Base-by-base conservation (phyloP, 2,888 invertebrate species). In the Deroplatys truncata region DNA sequence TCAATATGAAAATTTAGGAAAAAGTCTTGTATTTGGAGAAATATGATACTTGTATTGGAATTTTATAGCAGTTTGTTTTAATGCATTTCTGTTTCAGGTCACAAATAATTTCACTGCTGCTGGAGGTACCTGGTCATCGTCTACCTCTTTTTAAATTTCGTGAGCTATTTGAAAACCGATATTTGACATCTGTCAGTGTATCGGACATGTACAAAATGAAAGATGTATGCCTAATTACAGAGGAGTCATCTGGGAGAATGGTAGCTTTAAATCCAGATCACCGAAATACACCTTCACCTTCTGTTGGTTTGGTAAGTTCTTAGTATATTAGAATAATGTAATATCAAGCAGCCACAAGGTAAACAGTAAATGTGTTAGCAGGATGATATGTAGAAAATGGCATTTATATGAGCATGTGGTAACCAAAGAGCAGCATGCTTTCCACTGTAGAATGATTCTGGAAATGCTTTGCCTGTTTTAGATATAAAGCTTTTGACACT, bases 131-230 rank as follows among this genome's bases (percentile, higher is more conserved):
- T 35, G 96, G 96, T 4, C 95, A 96, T 92, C 95, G 95, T 89
- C 94, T 98, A 91, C 98, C 98, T 0, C 94, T 98, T 0, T 96
- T 98, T 92, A 96, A 97, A 92, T 96, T 98, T 91, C 95, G 98
- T 87, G 97, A 98, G 92, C 95, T 98, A 90, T 97, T 97, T 93
- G 97, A 98, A 91, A 96, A 96, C 91, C 95, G 98, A 15, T 97
- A 96, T 92, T 96, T 97, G 93, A 96, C 96, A 91, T 96, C 97
- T 0, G 94, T 97, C 8, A 96, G 96, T 20, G 95, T 96, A 0
- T 96, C 96, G 0, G 97, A 97, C 91, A 94, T 97, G 85, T 95
- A 96, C 90, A 96, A 96, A 92, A 95, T 98, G 93, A 96, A 96
- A 91, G 98, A 98, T 92, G 96, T 97, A 0, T 97, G 97, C 91